phyloP scores from a whole-genome alignment of 2,797 vertebrate genomes.

The Thamnophis elegans region DNA sequence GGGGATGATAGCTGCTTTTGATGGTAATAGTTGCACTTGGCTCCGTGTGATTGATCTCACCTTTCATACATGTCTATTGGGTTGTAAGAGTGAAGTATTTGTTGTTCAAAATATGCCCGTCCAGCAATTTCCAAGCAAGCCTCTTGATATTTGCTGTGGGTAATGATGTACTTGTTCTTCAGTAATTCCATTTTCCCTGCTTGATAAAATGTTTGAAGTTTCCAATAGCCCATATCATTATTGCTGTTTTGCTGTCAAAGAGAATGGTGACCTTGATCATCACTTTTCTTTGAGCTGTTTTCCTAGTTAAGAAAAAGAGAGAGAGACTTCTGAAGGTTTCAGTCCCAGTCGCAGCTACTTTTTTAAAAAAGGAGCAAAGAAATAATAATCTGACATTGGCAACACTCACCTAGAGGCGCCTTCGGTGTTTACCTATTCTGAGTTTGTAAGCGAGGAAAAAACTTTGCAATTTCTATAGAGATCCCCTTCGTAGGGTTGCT shows the following conservation, averaged over 20 bases:
- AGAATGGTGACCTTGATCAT: conserved; percentile 35
- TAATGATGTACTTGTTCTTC: conserved; percentile 18
- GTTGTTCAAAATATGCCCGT: conserved; percentile 25
- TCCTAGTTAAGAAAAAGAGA: not conserved
- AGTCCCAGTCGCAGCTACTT: conserved; percentile 26
- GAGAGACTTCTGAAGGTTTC: conserved; percentile 34
- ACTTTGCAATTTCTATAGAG: conserved; percentile 19
- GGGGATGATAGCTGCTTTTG: conserved; percentile 15
- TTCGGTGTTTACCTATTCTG: conserved; percentile 37
- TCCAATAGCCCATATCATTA: conserved; percentile 43
- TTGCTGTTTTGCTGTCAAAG: conserved; percentile 35
- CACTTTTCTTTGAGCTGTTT: conserved; percentile 33
- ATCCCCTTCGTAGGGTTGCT: not conserved
- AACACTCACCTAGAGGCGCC: conserved; percentile 28
- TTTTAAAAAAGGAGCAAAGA: conserved; percentile 18
- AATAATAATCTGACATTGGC: conserved; percentile 34
- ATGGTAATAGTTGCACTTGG: conserved; percentile 9
- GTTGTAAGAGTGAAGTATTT: conserved; percentile 8
- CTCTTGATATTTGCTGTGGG: conserved; percentile 31
- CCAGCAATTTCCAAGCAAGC: conserved; percentile 35
- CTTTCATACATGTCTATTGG: not conserved
- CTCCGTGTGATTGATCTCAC: conserved; percentile 13
- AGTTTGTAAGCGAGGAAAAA: conserved; percentile 42
- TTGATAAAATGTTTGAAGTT: conserved; percentile 50
- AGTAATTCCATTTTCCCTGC: conserved; percentile 50